Conservation (phyloP, 1,140 invertebrate species). For the Choristoneura fumiferana region DNA sequence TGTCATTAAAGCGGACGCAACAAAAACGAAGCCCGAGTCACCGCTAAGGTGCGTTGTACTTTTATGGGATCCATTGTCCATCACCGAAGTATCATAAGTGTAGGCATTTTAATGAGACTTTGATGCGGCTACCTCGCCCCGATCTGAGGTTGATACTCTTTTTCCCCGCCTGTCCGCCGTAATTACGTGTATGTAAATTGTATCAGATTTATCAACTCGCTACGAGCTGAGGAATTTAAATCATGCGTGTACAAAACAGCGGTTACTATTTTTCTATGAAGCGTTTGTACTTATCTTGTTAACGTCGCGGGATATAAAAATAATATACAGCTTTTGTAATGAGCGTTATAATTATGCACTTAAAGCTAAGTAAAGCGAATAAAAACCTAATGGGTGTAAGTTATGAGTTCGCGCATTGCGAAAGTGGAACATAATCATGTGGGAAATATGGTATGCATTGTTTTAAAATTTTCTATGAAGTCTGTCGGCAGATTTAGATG, state of each 20-base stretch:
- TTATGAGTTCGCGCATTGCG: conserved; percentile 2
- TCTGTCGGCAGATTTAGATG: neutral
- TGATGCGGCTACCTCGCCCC: conserved; percentile 35
- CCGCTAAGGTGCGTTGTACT: conserved; percentile 5
- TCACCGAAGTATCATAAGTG: conserved; percentile 10
- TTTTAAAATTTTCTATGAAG: conserved; percentile 10
- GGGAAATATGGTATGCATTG: conserved; percentile 12
- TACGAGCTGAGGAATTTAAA: conserved; percentile 44
- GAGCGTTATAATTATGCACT: neutral
- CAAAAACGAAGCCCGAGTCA: neutral
- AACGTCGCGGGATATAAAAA: too few species aligned
- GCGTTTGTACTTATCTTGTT: conserved; percentile 1
- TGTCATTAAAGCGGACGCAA: neutral
- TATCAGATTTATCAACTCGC: conserved; percentile 53
- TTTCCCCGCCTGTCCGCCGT: conserved; percentile 29
- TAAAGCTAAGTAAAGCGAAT: conserved; percentile 6
- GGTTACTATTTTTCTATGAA: conserved; percentile 11
- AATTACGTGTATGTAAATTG: conserved; percentile 57
- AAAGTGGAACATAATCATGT: conserved; percentile 5
- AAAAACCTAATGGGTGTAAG: conserved; percentile 8
- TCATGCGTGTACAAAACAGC: conserved; percentile 32
- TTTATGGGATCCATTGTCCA: conserved; percentile 6
- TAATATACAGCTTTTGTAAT: neutral
- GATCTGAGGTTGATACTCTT: conserved; percentile 27
- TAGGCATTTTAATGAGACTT: conserved; percentile 41